These are phyloP conservation scores for Orycteropus afer DNA, from an alignment of 2,113 vertebrate genomes.

Conservation along the genomic window DNA sequence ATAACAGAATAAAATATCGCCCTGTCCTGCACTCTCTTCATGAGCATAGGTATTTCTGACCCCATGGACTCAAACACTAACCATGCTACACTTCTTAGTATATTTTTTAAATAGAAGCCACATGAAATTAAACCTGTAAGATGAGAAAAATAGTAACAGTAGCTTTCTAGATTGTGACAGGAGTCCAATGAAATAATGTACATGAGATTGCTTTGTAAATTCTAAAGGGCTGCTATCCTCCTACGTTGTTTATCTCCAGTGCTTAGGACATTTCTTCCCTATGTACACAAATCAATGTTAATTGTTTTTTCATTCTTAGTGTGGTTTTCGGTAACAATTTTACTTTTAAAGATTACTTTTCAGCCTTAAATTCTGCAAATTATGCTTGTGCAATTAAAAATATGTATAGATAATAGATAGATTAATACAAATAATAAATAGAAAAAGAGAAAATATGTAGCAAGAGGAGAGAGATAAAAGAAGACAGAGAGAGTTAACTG, in stretches of 20 bases:
- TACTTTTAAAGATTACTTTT: not conserved
- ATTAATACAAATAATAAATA: not conserved
- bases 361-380: not conserved
- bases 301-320: not conserved
- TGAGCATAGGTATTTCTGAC: not conserved
- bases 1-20: not conserved
- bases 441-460: not conserved
- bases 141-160: not conserved
- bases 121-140: not conserved
- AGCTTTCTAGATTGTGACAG: not conserved
- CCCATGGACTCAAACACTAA: slow-evolving; percentile 2
- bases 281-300: not conserved
- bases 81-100: not conserved
- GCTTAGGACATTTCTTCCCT: not conserved
- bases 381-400: not conserved
- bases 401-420: not conserved
- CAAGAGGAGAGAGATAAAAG: too few relatives aligned
- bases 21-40: not conserved
- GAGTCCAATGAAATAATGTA: not conserved
- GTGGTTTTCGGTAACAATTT: not conserved
- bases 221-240: not conserved
- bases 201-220: not conserved
- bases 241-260: not conserved
- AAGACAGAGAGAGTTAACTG: not conserved
- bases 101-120: slow-evolving; percentile 13